These are phyloP conservation scores for Anagyrus pseudococci DNA, from an alignment of 2,888 invertebrate genomes.

Conservation along the genomic window DNA sequence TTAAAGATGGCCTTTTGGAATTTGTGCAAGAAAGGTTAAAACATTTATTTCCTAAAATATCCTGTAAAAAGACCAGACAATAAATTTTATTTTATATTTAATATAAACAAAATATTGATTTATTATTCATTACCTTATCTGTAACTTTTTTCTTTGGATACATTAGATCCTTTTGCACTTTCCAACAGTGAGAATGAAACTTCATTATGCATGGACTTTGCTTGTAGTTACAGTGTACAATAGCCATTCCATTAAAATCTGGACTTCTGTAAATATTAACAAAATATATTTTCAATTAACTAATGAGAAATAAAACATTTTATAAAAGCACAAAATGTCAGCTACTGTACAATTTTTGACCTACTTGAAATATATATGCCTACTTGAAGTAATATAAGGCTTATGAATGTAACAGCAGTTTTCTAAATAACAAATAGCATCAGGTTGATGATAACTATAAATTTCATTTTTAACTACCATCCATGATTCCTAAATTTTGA, in stretches of 20 bases:
- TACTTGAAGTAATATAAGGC: slow-evolving; percentile 40
- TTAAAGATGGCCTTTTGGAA: neutral
- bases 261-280: slow-evolving; percentile 47
- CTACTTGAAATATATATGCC: slow-evolving; percentile 48
- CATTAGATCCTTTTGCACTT: slow-evolving; percentile 44
- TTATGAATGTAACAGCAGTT: slow-evolving; percentile 43
- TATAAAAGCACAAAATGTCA: neutral
- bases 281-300: slow-evolving; percentile 3
- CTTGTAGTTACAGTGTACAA: slow-evolving; percentile 45
- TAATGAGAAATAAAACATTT: neutral
- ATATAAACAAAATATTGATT: neutral
- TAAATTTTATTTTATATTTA: neutral
- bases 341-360: too few species aligned
- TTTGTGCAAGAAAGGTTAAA: slow-evolving; percentile 21
- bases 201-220: slow-evolving; percentile 43
- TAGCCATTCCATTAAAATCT: slow-evolving; percentile 48
- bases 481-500: slow-evolving; percentile 37
- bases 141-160: slow-evolving; percentile 42
- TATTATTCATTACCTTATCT: slow-evolving; percentile 45
- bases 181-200: slow-evolving; percentile 52
- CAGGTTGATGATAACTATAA: slow-evolving; percentile 45
- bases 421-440: slow-evolving; percentile 46
- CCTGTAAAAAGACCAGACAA: slow-evolving; percentile 9
- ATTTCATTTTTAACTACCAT: slow-evolving; percentile 42
- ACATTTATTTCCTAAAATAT: slow-evolving; percentile 19